Evolutionary conservation across 23 tunicate species (phyloP).

Genomic region (Phallusia fumigata): DNA sequence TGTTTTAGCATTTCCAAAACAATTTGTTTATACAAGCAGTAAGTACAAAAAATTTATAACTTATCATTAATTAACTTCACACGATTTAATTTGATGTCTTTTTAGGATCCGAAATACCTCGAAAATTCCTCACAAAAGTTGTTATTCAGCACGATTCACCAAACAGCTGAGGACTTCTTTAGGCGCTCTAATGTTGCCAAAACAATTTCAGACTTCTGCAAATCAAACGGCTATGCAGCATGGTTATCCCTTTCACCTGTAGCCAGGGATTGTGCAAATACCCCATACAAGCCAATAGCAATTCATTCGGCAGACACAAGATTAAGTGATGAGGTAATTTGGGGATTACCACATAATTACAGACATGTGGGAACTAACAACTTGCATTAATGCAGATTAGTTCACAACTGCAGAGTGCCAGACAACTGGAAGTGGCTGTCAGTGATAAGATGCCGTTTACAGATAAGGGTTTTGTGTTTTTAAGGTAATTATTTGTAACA

Average conservation of each 20-base stretch:
- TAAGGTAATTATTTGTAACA: slow-evolving; percentile 13
- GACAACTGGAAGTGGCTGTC: slow-evolving; percentile 1
- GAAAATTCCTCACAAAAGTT: slow-evolving; percentile 15
- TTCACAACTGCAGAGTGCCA: background rate
- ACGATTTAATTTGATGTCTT: background rate
- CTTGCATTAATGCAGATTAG: slow-evolving; percentile 6
- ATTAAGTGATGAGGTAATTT: slow-evolving; percentile 14
- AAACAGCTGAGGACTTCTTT: slow-evolving; percentile 6
- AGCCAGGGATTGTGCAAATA: background rate
- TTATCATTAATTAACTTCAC: too few species aligned
- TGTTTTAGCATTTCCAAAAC: too few species aligned
- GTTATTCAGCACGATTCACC: slow-evolving; percentile 47
- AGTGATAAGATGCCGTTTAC: slow-evolving; percentile 9
- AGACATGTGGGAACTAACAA: background rate
- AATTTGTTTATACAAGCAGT: background rate
- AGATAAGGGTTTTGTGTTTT: background rate
- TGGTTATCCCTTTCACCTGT: slow-evolving; percentile 41
- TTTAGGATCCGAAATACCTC: slow-evolving; percentile 57
- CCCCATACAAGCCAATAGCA: slow-evolving; percentile 39
- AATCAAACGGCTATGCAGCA: background rate
- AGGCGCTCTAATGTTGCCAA: background rate
- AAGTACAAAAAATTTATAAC: too few species aligned
- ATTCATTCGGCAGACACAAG: slow-evolving; percentile 6
- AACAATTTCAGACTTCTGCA: background rate
- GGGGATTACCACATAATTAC: background rate